Evolutionary conservation across 2,113 vertebrate genomes (phyloP).

Genomic region (Picathartes gymnocephalus): DNA sequence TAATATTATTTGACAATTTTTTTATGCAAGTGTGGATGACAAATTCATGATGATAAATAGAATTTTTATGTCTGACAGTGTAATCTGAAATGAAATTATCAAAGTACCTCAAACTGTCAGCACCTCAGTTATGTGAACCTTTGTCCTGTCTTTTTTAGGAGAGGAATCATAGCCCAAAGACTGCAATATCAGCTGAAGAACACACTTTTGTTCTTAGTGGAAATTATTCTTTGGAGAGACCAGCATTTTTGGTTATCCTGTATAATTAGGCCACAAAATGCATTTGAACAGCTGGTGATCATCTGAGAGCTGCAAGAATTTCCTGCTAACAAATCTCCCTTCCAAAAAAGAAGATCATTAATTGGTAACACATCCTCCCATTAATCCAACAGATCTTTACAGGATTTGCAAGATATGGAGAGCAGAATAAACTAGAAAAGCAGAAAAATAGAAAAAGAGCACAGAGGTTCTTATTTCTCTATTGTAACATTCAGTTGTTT

Average conservation of each 20-base stretch:
- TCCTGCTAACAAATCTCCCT: background rate
- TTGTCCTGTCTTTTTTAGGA: background rate
- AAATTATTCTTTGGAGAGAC: background rate
- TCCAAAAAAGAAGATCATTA: background rate
- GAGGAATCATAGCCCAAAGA: background rate
- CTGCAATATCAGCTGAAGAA: background rate
- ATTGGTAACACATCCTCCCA: background rate
- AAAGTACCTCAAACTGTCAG: background rate
- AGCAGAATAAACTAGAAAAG: background rate
- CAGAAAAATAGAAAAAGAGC: background rate
- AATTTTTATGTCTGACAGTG: background rate
- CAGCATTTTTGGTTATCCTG: background rate
- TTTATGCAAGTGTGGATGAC: background rate
- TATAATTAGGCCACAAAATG: background rate
- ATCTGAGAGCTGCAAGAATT: background rate
- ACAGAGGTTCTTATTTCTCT: background rate
- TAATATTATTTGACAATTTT: background rate
- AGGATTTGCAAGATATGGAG: background rate
- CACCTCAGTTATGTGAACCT: background rate
- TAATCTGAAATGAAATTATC: background rate
- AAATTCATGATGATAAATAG: background rate
- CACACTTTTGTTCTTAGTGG: background rate
- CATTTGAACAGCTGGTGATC: conserved; percentile 7
- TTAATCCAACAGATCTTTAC: background rate
- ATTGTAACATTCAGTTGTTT: background rate